Evolutionary conservation across 2,113 vertebrate species (phyloP), one percentile per base, ranked within the genome.

Genomic region (Poeciliopsis turrubarensis): DNA sequence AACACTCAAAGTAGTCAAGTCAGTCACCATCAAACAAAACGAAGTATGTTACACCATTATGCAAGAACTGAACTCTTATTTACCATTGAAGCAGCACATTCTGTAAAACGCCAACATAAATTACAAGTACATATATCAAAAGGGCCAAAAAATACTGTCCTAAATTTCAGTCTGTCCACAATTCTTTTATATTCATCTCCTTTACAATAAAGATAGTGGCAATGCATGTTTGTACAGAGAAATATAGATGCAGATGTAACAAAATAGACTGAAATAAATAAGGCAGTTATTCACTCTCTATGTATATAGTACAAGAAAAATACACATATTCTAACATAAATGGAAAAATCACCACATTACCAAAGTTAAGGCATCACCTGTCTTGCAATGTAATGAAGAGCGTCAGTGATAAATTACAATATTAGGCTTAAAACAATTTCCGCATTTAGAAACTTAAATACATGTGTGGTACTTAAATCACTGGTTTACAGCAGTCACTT

Each of bases 1-100:
- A 87, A 88, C 77, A 81, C 60, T 79, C 63, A 32, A 75, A 81
- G 64, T 70, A 73, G 71, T 80, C 70, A 68, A 82, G 66, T 64
- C 65, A 80, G 66, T 64, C 63, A 80, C 80, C 70, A 54, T 29
- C 51, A 60, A 73, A 76, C 41, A 85, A 82, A 85, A 84, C 78
- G 84, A 91, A 86, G 85, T 88, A 90, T 87, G 68, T 85, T 83
- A 84, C 81, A 77, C 54, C 77, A 54, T 72, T 67, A 61, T 67
- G 75, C 75, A 80, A 87, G 60, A 68, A 31, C 75, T 79, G 69
- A 79, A 87, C 79, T 64, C 1, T 26, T 4, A 66, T 78, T 85
- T 85, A 70, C 72, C 85, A 83, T 85, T 78, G 62, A 86, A 89
- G 79, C 89, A 78, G 86, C 83, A 92, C 70, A 84, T 87, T 90